Evolutionary conservation across 2,888 invertebrate genomes (phyloP).

Genomic region (Melieria omissa): DNA sequence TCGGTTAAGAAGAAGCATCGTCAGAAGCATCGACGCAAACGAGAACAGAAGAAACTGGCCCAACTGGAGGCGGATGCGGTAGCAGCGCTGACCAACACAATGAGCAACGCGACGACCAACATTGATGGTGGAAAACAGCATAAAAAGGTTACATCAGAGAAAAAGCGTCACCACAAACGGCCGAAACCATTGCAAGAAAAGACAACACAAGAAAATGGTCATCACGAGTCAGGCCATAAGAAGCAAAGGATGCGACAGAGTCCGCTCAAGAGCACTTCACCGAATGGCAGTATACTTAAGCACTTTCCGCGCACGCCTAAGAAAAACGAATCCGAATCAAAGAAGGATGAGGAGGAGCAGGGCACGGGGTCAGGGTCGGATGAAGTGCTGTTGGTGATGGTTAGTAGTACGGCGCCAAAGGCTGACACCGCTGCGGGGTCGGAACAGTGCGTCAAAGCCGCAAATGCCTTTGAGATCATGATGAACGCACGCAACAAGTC

Average conservation of each 20-base stretch:
- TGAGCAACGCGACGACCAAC: constrained; percentile 34
- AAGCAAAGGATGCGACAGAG: constrained; percentile 41
- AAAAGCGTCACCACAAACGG: constrained; percentile 35
- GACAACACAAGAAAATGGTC: constrained; percentile 50
- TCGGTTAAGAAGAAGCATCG: constrained; percentile 64
- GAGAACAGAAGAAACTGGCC: constrained; percentile 60
- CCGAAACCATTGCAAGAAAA: constrained; percentile 53
- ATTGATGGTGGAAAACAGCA: constrained; percentile 8
- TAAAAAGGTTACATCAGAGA: constrained; percentile 28
- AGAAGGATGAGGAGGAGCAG: constrained; percentile 9
- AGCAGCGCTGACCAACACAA: constrained; percentile 39
- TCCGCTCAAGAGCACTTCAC: constrained; percentile 46
- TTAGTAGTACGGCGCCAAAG: background rate
- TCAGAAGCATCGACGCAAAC: constrained; percentile 62
- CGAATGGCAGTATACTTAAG: constrained; percentile 47
- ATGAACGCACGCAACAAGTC: constrained; percentile 76
- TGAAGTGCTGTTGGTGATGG: constrained; percentile 8
- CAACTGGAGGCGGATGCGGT: constrained; percentile 50
- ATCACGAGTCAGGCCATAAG: constrained; percentile 19
- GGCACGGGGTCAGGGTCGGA: constrained; percentile 1
- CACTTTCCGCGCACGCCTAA: constrained; percentile 52
- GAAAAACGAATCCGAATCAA: constrained; percentile 32
- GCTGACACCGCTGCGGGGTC: background rate
- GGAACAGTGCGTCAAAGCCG: constrained; percentile 39
- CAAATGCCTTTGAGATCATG: constrained; percentile 74